Evolutionary conservation across 2,113 vertebrate genomes (phyloP), one percentile per base, ranked within the genome.

Genomic region (Gasterosteus aculeatus): DNA sequence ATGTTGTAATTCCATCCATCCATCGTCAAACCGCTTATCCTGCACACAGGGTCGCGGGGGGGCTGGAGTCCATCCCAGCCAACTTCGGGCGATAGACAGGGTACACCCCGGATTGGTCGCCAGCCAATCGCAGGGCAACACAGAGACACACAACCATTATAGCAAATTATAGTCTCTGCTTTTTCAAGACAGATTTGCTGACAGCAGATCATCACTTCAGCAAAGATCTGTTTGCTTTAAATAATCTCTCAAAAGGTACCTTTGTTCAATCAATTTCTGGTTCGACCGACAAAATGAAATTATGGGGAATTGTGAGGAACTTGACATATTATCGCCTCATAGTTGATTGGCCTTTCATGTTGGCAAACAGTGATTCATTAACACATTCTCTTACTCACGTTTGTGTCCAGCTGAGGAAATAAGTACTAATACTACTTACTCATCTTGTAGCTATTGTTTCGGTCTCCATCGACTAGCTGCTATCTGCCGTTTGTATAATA

Each of bases 231-330:
- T 68, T 72, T 58, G 0, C 42, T 44, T 47, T 67, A 61, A 75
- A 67, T 70, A 57, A 9, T 1, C 54, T 77, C 78, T 75, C 11
- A 19, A 33, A 53, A 18, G 35, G 42, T 73, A 39, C 29, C 63
- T 31, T 10, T 9, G 38, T 29, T 64, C 46, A 14, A 56, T 39
- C 49, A 41, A 14, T 63, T 74, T 62, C 10, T 70, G 59, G 38
- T 58, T 57, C 64, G 71, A 58, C 46, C 38, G 1, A 63, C 39
- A 10, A 42, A 6, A 31, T 22, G 15, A 5, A 51, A 60, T 16
- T 16, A 3, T 26, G 58, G 46, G 54, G 14, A 0, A 59, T 59
- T 46, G 42, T 58, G 5, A 47, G 18, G 5, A 19, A 1, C 10
- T 4, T 22, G 3, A 51, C 49, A n/a, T 10, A 51, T 22, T 8